Percentiles rank a stretch among this genome's conserved stretches.
These are phyloP conservation scores for Semibalanus balanoides DNA, from an alignment of 1,140 invertebrate genomes.

Conservation along the genomic window DNA sequence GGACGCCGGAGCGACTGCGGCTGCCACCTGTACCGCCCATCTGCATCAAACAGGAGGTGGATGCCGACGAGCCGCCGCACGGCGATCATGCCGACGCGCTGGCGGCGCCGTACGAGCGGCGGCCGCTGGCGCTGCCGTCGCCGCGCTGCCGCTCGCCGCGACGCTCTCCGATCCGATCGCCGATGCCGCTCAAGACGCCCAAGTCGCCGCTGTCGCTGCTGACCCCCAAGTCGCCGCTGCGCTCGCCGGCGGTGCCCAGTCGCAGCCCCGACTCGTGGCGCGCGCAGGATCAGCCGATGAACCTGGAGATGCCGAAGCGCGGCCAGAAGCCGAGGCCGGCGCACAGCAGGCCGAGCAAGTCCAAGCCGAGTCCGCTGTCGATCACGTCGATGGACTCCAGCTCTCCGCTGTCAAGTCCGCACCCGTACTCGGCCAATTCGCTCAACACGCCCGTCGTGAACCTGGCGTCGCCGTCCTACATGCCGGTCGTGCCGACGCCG, in stretches of 20 bases:
- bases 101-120: constrained; percentile 3
- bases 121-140: constrained; percentile 5
- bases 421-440: constrained; percentile 17
- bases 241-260: neutral
- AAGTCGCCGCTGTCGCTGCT: neutral
- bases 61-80: neutral
- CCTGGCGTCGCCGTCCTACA: constrained; percentile 22
- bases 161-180: neutral
- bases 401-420: constrained; percentile 20
- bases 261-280: neutral
- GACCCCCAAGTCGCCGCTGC: neutral
- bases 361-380: constrained; percentile 21
- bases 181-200: neutral
- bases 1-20: neutral
- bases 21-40: neutral
- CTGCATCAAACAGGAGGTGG: neutral
- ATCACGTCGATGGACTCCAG: constrained; percentile 19
- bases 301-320: constrained; percentile 8
- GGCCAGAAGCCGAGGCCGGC: neutral
- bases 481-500: constrained; percentile 11
- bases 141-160: constrained; percentile 1
- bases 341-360: constrained; percentile 12
- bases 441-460: constrained; percentile 23
- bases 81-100: neutral
- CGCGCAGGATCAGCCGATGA: constrained; percentile 8